Percentiles rank a stretch among this genome's conserved stretches.
Evolutionary conservation across 2,797 vertebrate genomes (phyloP).

Genomic region (Loriculus beryllinus): DNA sequence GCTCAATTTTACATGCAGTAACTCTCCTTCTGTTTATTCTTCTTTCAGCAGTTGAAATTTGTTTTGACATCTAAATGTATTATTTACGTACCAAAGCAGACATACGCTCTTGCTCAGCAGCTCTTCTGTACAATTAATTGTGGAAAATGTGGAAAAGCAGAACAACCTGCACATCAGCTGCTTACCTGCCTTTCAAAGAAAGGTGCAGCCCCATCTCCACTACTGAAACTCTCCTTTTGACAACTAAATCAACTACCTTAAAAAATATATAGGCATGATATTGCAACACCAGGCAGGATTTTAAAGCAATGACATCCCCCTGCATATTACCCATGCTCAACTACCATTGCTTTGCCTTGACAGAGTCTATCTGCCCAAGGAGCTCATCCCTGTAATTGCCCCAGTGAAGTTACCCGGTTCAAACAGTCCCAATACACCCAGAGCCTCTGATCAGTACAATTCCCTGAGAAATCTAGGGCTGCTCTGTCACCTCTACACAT

Average conservation of each 20-base stretch:
- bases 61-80: not conserved
- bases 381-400: not conserved
- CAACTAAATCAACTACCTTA: not conserved
- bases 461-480: not conserved
- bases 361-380: not conserved
- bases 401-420: not conserved
- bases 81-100: not conserved
- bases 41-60: not conserved
- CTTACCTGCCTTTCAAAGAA: not conserved
- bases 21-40: not conserved
- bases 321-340: fast-evolving
- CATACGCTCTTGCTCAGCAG: not conserved
- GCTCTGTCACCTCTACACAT: not conserved
- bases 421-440: not conserved
- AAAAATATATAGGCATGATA: not conserved
- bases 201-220: not conserved
- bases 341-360: not conserved
- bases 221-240: not conserved
- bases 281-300: not conserved
- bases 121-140: not conserved
- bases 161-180: not conserved
- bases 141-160: not conserved
- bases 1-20: not conserved
- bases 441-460: not conserved
- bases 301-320: not conserved